Base-by-base conservation (phyloP, 2,888 invertebrate species). In the Acleris emargana region DNA sequence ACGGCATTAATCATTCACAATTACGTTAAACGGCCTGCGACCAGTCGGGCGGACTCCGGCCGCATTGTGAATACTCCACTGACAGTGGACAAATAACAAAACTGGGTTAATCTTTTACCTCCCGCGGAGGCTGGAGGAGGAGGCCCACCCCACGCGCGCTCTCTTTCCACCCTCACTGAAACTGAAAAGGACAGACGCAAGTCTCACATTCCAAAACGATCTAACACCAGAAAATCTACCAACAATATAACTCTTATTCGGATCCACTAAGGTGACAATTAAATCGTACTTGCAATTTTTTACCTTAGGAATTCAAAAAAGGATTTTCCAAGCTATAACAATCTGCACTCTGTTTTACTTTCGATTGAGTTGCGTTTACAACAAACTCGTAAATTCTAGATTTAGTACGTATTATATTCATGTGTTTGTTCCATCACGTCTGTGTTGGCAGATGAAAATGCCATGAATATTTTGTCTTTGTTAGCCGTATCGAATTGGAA, bases 1-100 rank as follows among this genome's bases (percentile, higher is more conserved):
- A 86, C 82, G 86, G 78, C 89, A 91, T 91, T 89, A 91, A 91
- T 91, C 90, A 91, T 91, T 89, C 85, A 89, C 89, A 91, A 91
- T 91, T 91, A 91, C 90, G 87, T 86, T 91, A 90, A 91, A 88
- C 87, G 89, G 86, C 82, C 85, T 79, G 82, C 87, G 87, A 87
- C 86, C 85, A 85, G 80, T 79, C 81, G 81, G 83, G 83, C 81
- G 87, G 88, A 88, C 88, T 88, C 81, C 81, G 79, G 87, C 87
- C 87, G 86, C 88, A 89, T 90, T 90, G 91, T 91, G 90, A 90
- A 88, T 88, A 91, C 91, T 91, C 89, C 82, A 89, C 91, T 91
- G 91, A 90, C 91, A 91, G 89, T 91, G 91, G 91, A 92, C 91
- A 92, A 92, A 92, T 91, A 91, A 91, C 91, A 90, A 91, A 91